Evolutionary conservation across 2,797 vertebrate genomes (phyloP).

Genomic region (Phyllotis vaccarum): DNA sequence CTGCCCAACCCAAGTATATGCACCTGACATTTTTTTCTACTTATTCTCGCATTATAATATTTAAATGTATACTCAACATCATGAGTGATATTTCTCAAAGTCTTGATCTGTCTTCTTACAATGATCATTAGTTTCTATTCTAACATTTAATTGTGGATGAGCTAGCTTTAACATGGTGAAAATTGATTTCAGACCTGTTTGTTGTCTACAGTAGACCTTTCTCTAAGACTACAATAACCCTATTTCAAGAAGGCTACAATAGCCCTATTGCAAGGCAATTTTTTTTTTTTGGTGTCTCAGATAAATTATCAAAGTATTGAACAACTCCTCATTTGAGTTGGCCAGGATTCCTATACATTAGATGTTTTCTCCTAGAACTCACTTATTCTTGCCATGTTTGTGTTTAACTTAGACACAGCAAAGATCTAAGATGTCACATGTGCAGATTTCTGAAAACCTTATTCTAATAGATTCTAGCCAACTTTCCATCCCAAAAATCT

Average conservation of each 20-base stretch:
- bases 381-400: background rate
- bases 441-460: background rate
- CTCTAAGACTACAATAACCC: background rate
- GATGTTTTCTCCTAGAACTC: slow-evolving; percentile 9
- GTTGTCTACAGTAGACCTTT: background rate
- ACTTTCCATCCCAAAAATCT: background rate
- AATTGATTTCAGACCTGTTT: background rate
- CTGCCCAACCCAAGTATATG: background rate
- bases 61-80: background rate
- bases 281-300: background rate
- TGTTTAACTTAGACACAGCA: background rate
- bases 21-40: background rate
- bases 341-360: background rate
- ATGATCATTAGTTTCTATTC: background rate
- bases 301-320: background rate
- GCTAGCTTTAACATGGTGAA: background rate
- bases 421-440: background rate
- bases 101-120: background rate
- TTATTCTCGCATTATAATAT: background rate
- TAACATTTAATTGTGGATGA: background rate
- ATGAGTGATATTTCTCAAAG: background rate
- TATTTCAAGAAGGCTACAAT: background rate
- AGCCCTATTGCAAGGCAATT: background rate
- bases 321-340: slow-evolving; percentile 32
- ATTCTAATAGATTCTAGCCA: slow-evolving; percentile 6